Percentiles rank a stretch among this genome's conserved stretches.
phyloP scores from a whole-genome alignment of 1,140 invertebrate genomes.

The Philotrypesis tridentata region DNA sequence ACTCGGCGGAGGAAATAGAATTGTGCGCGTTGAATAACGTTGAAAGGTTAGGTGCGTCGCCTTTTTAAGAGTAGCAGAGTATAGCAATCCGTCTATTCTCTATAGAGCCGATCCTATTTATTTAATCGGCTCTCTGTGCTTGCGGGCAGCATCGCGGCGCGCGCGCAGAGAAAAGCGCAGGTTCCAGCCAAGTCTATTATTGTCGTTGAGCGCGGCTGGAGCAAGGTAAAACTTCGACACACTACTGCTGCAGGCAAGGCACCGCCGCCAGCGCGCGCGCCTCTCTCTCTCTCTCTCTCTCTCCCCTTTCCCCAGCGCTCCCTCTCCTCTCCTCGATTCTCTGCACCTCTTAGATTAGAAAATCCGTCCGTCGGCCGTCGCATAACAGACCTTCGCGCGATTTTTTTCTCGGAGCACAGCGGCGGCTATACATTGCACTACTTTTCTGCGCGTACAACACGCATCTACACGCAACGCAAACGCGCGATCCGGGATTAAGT shows the following conservation, averaged over 20 bases:
- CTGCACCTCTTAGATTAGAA: background rate
- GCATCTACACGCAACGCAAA: conserved; percentile 1
- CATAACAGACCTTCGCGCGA: background rate
- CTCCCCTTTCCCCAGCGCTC: background rate
- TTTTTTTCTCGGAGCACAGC: background rate
- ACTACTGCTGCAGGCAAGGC: no score
- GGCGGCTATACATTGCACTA: background rate
- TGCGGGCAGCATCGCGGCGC: background rate
- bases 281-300: background rate
- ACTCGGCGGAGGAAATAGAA: conserved; percentile 14
- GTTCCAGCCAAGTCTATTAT: conserved; percentile 76
- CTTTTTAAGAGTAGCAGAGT: background rate
- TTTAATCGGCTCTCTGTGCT: conserved; percentile 65
- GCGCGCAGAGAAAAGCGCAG: conserved; percentile 59
- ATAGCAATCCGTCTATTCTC: conserved; percentile 1
- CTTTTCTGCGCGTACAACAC: background rate
- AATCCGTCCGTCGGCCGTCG: background rate
- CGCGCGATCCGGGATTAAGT: no score
- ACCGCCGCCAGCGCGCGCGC: background rate
- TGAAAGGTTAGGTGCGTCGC: conserved; percentile 42
- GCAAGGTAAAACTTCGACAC: conserved; percentile 53
- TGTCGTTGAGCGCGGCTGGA: conserved; percentile 65
- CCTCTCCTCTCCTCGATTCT: background rate
- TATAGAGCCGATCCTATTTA: conserved; percentile 70
- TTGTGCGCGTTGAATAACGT: conserved; percentile 42